Conservation (phyloP, 2,113 vertebrate species). For the Nerophis lumbriciformis region DNA sequence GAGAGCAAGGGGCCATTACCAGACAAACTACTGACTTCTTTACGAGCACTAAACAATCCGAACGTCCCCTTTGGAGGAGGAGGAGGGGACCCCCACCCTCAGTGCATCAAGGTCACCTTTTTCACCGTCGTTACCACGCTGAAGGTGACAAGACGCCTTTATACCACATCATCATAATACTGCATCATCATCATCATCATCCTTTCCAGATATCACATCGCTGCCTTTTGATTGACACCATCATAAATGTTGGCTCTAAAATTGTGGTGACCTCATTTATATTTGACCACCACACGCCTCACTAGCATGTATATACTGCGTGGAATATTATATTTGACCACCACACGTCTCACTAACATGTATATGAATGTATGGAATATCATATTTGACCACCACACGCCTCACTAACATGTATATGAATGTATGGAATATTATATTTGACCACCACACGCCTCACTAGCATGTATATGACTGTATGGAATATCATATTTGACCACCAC, state of each 20-base stretch:
- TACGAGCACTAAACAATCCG: conserved; percentile 68
- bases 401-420: too few relatives aligned
- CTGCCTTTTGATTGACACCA: conserved; percentile 1
- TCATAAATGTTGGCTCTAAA: neutral
- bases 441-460: too few relatives aligned
- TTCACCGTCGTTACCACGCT: conserved; percentile 72
- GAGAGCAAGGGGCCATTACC: conserved; percentile 59
- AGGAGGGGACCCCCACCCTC: conserved; percentile 58
- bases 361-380: too few relatives aligned
- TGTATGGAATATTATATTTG: too few relatives aligned
- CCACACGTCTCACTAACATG: too few relatives aligned
- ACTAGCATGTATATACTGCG: too few relatives aligned
- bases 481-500: too few relatives aligned
- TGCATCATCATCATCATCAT: conserved; percentile 39
- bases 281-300: too few relatives aligned
- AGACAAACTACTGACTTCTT: conserved; percentile 62
- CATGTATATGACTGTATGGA: too few relatives aligned
- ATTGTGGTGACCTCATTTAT: too few relatives aligned
- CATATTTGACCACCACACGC: too few relatives aligned
- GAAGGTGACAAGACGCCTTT: conserved; percentile 75
- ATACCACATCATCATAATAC: conserved; percentile 36
- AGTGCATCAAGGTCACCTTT: conserved; percentile 75
- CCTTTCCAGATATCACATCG: neutral
- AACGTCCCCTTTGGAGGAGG: conserved; percentile 27
- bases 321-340: too few relatives aligned